Percentiles rank a stretch among this genome's conserved stretches.
These are phyloP conservation scores for Geodia barretti DNA, from an alignment of 37 sponge, comb jelly and placozoan species.

Conservation along the genomic window DNA sequence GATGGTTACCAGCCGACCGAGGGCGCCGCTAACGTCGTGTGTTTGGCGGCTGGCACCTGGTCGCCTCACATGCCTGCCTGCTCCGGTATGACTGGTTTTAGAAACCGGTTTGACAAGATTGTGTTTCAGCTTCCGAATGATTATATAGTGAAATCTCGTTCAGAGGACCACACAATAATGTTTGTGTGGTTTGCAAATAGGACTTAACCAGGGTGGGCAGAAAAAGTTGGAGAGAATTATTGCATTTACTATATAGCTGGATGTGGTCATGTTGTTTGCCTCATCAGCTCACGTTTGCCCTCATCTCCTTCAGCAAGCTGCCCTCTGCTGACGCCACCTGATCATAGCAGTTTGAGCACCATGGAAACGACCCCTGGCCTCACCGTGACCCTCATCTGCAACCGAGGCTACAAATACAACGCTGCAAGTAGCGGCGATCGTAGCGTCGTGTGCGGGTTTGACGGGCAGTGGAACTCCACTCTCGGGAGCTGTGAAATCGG, in stretches of 20 bases:
- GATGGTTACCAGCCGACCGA: constrained; percentile 12
- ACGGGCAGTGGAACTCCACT: not conserved
- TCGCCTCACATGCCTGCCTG: constrained; percentile 26
- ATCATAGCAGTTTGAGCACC: not conserved
- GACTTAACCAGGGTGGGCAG: not conserved
- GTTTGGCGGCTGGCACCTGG: constrained; percentile 27
- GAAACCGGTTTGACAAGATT: no score
- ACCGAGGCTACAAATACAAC: not conserved
- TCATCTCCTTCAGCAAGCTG: not conserved
- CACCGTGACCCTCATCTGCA: not conserved
- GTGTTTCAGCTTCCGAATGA: no score
- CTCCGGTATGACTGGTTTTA: no score
- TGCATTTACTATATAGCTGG: no score
- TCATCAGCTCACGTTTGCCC: no score
- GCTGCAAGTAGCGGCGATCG: not conserved
- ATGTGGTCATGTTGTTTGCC: no score
- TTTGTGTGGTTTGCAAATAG: not conserved
- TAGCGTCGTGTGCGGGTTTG: not conserved
- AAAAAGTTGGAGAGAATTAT: no score
- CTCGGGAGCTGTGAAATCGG: not conserved
- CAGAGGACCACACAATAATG: no score
- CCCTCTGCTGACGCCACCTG: not conserved
- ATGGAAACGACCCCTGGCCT: not conserved
- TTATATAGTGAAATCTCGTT: no score
- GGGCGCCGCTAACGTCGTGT: not conserved